phyloP scores from a whole-genome alignment of 2,888 invertebrate genomes.

The Reticulitermes lucifugus region DNA sequence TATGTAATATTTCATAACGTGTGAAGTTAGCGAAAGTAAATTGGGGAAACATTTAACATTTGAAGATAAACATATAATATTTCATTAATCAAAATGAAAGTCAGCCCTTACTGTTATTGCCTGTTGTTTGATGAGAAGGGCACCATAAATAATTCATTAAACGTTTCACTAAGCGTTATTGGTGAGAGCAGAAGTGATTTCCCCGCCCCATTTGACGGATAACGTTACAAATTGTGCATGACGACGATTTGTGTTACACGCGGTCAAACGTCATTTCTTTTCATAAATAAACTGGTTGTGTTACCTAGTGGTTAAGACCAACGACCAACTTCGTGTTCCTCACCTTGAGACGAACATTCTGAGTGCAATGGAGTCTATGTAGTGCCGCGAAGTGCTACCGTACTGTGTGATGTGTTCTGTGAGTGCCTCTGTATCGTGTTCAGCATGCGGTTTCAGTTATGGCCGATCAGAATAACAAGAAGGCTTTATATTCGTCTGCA shows the following conservation, averaged over 20 bases:
- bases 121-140: conserved; percentile 15
- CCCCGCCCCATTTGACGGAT: not conserved
- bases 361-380: too few relatives aligned
- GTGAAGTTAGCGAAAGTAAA: too few relatives aligned
- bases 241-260: not conserved
- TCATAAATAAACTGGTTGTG: too few relatives aligned
- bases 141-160: not conserved
- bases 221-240: not conserved
- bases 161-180: too few relatives aligned
- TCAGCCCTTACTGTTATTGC: not conserved
- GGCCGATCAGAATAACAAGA: conserved; percentile 62
- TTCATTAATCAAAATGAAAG: conserved; percentile 13
- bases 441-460: conserved; percentile 50
- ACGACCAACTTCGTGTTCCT: too few relatives aligned
- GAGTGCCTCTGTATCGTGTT: conserved; percentile 26
- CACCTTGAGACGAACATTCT: too few relatives aligned
- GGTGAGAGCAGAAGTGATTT: not conserved
- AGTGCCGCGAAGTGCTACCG: too few relatives aligned
- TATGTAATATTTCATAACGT: too few relatives aligned
- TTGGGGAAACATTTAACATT: too few relatives aligned
- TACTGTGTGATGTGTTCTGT: conserved; percentile 11
- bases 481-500: conserved; percentile 76
- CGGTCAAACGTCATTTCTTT: not conserved
- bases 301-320: too few relatives aligned
- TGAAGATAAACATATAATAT: too few relatives aligned